These are phyloP conservation scores for Pelosia muscerda DNA, from an alignment of 2,888 invertebrate species.

Conservation along the genomic window DNA sequence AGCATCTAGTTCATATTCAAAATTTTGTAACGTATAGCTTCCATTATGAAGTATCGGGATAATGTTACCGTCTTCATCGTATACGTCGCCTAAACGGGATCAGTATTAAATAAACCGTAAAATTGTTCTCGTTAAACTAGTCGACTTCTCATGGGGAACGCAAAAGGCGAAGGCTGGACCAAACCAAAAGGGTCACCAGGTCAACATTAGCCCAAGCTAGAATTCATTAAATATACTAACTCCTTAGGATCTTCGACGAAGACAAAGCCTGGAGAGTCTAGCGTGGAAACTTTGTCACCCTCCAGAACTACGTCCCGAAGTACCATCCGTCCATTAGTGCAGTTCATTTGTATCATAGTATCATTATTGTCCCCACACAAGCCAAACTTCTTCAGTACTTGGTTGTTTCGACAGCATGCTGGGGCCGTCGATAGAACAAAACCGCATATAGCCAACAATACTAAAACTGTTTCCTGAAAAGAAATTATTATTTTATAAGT, in stretches of 20 bases:
- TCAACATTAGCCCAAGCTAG: no score
- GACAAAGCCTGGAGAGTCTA: constrained; percentile 69
- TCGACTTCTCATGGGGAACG: no score
- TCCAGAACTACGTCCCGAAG: constrained; percentile 69
- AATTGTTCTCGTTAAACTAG: no score
- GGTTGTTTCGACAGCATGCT: constrained; percentile 73
- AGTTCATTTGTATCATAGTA: constrained; percentile 59
- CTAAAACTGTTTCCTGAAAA: constrained; percentile 64
- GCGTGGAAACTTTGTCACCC: constrained; percentile 72
- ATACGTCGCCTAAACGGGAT: no score
- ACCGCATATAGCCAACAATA: constrained; percentile 61
- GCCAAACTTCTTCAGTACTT: constrained; percentile 58
- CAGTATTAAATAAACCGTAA: no score
- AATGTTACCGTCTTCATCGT: no score
- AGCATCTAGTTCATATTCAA: no score
- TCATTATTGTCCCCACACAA: constrained; percentile 53
- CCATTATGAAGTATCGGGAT: no score
- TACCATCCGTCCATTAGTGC: constrained; percentile 70
- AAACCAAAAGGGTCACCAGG: no score
- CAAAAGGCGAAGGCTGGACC: no score
- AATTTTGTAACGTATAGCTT: no score
- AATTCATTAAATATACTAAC: constrained; percentile 50
- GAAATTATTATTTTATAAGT: constrained; percentile 9
- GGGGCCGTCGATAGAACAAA: constrained; percentile 48
- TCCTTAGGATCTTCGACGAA: constrained; percentile 72